phyloP scores from a whole-genome alignment of 2,797 vertebrate species.

The Bovichtus diacanthus region DNA sequence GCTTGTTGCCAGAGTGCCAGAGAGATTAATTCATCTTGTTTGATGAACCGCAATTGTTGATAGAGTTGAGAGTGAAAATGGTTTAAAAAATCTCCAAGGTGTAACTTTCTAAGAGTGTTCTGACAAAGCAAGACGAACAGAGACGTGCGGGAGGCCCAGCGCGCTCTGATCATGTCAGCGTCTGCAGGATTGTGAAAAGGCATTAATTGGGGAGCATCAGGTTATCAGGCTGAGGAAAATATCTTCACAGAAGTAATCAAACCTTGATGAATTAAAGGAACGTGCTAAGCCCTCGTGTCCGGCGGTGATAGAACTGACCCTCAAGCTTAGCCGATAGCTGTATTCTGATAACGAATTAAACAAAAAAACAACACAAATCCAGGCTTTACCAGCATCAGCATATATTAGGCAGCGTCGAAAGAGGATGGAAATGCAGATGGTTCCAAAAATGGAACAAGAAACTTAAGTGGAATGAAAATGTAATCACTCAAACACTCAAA shows the following conservation, averaged over 20 bases:
- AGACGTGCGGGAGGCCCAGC: constrained; percentile 56
- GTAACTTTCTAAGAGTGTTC: constrained; percentile 70
- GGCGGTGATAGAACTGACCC: constrained; percentile 78
- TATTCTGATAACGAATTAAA: constrained; percentile 73
- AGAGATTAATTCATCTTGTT: constrained; percentile 71
- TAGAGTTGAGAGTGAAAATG: constrained; percentile 60
- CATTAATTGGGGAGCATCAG: constrained; percentile 83
- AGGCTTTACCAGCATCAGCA: constrained; percentile 77
- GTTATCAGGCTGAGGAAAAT: constrained; percentile 81
- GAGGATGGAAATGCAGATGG: constrained; percentile 73
- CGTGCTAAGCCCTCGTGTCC: constrained; percentile 84
- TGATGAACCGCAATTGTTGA: constrained; percentile 67
- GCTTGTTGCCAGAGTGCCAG: constrained; percentile 53
- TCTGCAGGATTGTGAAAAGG: constrained; percentile 78
- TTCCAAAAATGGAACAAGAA: constrained; percentile 71
- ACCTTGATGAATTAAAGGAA: constrained; percentile 88
- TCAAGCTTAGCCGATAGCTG: constrained; percentile 73
- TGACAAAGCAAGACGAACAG: constrained; percentile 59
- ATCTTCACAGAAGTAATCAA: constrained; percentile 89
- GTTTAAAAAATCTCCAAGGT: constrained; percentile 67
- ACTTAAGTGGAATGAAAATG: constrained; percentile 79
- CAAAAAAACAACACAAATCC: constrained; percentile 76
- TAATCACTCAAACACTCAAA: constrained; percentile 78
- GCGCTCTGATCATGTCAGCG: constrained; percentile 72
- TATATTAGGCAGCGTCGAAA: constrained; percentile 69